Evolutionary conservation across 1,140 invertebrate genomes (phyloP), one percentile per base, ranked within the genome.

Genomic region (Drosophila sulfurigaster): DNA sequence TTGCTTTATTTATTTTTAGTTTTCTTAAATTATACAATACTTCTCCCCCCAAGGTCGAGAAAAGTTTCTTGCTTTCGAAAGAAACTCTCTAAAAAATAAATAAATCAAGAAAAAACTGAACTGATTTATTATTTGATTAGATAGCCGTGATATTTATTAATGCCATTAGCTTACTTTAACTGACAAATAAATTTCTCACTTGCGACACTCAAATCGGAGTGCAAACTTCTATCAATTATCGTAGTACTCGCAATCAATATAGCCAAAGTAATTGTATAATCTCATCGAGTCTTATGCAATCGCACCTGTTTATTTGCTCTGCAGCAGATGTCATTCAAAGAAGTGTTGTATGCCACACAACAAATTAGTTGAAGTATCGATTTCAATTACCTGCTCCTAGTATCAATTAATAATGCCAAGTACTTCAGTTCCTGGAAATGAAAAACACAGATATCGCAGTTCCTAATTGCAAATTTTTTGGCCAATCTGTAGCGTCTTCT

Each of bases 61-160:
- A 60, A 5, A 60, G 30, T 59, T 59, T 7, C n/a, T 41, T 5
- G 10, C 56, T 58, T 43, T 57, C 15, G 6, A 32, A 32, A 25
- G 20, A 25, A 54, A 54, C 54, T 57, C 15, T 56, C 3, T 11
- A 15, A 13, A 6, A 16, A 52, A 10, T 8, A 13, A n/a, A 13
- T 3, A 43, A 43, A 43, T 3, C 6, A 13, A 43, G 38, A n/a
- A 5, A 3, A n/a, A 38, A 38, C 0, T 38, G 10, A 38, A 38
- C 8, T 0, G 41, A 43, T 35, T 30, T 16, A n/a, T 16, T 79
- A 54, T 48, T 67, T 48, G 82, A 87, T 87, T 87, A 87, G 82
- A 83, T 82, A 78, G 69, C 77, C 80, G 71, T 87, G 80, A 88
- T 87, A 88, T 87, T 87, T 82, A 88, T 88, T 80, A 82, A 88